A percentile compares a stretch with the other conserved stretches of the same genome.
phyloP scores from a whole-genome alignment of 2,113 vertebrate species.

The Dicaeum eximium region DNA sequence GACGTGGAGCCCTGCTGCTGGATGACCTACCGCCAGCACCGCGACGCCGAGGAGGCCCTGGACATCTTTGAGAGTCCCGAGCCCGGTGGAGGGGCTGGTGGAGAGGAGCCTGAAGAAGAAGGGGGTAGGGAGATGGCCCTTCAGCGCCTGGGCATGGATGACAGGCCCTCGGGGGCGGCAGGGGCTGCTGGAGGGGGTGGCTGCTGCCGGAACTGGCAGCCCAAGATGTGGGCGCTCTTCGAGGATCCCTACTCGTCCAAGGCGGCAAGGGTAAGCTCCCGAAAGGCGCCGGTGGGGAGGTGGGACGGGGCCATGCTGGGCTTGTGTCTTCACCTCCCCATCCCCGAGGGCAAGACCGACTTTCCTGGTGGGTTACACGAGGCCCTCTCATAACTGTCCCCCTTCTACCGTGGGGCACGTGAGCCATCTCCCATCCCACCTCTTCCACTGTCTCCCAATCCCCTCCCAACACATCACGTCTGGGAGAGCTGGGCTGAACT shows the following conservation, averaged over 20 bases:
- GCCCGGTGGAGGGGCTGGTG: conserved; percentile 72
- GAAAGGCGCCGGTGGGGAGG: accelerated
- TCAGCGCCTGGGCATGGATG: conserved; percentile 84
- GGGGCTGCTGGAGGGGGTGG: conserved; percentile 76
- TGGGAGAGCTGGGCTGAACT: not conserved
- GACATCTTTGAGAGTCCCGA: conserved; percentile 93
- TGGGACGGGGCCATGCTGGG: not conserved
- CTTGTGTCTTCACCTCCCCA: not conserved
- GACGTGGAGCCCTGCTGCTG: conserved; percentile 99
- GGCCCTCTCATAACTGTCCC: not conserved
- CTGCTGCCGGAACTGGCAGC: conserved; percentile 86
- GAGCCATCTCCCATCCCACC: not conserved
- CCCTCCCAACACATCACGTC: accelerated
- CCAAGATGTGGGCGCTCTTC: conserved; percentile 92
- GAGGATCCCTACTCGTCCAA: conserved; percentile 95
- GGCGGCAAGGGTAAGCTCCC: conserved; percentile 88
- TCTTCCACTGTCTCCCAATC: not conserved
- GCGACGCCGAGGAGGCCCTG: conserved; percentile 94
- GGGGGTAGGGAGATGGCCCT: conserved; percentile 74
- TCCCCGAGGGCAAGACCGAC: accelerated
- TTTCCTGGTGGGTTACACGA: not conserved
- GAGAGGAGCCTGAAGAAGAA: conserved; percentile 59
- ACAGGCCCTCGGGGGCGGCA: conserved; percentile 55
- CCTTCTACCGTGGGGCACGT: accelerated
- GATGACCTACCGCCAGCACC: conserved; percentile 97